Conservation (phyloP, 2,888 invertebrate species). For the Lordiphosa andalusiaca region DNA sequence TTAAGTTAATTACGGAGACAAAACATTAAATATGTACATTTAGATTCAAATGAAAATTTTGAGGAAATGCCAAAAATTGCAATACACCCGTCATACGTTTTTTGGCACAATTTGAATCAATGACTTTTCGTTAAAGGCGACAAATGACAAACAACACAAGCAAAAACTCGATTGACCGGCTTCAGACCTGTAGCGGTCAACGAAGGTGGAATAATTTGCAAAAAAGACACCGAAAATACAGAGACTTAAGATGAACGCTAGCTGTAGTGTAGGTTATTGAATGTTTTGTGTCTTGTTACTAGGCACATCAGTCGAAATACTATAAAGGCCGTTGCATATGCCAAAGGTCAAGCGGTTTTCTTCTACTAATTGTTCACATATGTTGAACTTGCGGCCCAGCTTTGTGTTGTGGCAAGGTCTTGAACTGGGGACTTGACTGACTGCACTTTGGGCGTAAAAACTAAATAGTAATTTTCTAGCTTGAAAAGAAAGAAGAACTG, state of each 20-base stretch:
- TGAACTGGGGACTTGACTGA: not conserved
- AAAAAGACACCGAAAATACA: conserved; percentile 25
- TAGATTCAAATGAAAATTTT: not conserved
- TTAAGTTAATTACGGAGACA: too few relatives aligned
- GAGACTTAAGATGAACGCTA: conserved; percentile 36
- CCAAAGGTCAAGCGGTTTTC: conserved; percentile 55
- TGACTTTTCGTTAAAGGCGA: conserved; percentile 1
- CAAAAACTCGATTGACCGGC: conserved; percentile 59
- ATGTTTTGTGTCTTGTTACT: conserved; percentile 34
- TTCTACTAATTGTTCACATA: conserved; percentile 8
- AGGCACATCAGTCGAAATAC: conserved; percentile 57
- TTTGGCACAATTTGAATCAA: conserved; percentile 22
- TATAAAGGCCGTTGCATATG: conserved; percentile 70
- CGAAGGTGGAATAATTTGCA: conserved; percentile 60
- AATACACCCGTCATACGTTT: not conserved
- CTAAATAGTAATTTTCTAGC: too few relatives aligned
- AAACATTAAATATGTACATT: too few relatives aligned
- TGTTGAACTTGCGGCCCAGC: conserved; percentile 9
- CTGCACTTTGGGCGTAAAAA: not conserved
- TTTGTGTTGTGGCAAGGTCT: conserved; percentile 5
- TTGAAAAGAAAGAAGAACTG: not conserved
- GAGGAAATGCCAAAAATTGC: conserved; percentile 2
- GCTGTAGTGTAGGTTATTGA: conserved; percentile 30
- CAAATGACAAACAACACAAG: conserved; percentile 15
- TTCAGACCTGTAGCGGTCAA: conserved; percentile 57